Percentiles rank a stretch among this genome's conserved stretches.
phyloP scores from a whole-genome alignment of 2,113 vertebrate species.

The Leptodactylus fuscus region DNA sequence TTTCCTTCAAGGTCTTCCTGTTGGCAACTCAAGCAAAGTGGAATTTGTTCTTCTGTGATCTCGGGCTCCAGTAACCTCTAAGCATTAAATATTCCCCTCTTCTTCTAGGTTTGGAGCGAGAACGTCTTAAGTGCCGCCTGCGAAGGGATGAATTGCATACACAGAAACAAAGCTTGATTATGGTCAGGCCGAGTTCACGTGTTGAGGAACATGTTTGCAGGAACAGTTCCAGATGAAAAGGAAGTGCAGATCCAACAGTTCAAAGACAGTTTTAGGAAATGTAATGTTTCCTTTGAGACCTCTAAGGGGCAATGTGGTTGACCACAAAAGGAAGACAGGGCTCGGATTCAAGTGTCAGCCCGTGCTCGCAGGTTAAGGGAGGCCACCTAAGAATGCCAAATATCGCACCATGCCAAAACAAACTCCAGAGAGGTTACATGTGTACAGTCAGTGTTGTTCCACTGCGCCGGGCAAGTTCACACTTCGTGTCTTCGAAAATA shows the following conservation, averaged over 20 bases:
- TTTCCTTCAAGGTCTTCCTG: neutral
- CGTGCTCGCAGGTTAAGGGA: conserved; percentile 55
- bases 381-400: conserved; percentile 55
- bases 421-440: conserved; percentile 36
- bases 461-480: neutral
- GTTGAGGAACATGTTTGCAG: conserved; percentile 29
- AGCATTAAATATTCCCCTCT: neutral
- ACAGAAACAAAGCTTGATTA: conserved; percentile 21
- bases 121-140: neutral
- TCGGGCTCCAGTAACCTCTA: neutral
- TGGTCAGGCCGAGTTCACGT: conserved; percentile 47
- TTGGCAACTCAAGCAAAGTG: neutral
- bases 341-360: conserved; percentile 58
- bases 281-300: conserved; percentile 60
- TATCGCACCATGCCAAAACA: conserved; percentile 23
- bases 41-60: neutral
- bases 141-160: conserved; percentile 12
- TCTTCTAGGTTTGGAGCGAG: neutral
- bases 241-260: conserved; percentile 53
- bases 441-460: neutral
- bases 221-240: conserved; percentile 40
- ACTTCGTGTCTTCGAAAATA: neutral
- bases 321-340: conserved; percentile 57
- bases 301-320: conserved; percentile 57
- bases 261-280: conserved; percentile 58